Evolutionary conservation across 1,140 invertebrate genomes (phyloP).

Genomic region (Cydia splendana): DNA sequence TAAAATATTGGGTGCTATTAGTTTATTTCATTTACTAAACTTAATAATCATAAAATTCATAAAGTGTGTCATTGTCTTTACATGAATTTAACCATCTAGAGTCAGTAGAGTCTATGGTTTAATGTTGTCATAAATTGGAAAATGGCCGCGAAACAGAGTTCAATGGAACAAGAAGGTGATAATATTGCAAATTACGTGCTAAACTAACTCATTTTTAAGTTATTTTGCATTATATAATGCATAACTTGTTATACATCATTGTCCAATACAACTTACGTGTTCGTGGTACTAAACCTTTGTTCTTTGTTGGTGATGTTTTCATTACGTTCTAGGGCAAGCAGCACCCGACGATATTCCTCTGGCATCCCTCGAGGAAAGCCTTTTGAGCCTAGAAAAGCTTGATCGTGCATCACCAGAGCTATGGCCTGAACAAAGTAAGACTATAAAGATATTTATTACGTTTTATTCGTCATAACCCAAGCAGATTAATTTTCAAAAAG

Average conservation of each 20-base stretch:
- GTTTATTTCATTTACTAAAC: too few relatives aligned
- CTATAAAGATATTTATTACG: conserved; percentile 32
- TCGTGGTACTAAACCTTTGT: neutral
- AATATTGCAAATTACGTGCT: conserved; percentile 26
- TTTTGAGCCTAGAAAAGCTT: conserved; percentile 92
- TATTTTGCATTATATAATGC: conserved; percentile 13
- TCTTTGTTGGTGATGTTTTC: conserved; percentile 33
- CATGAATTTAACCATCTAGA: neutral
- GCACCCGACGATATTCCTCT: conserved; percentile 77
- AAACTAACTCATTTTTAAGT: neutral
- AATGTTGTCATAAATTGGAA: conserved; percentile 69
- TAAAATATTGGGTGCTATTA: too few relatives aligned
- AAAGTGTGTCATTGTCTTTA: neutral
- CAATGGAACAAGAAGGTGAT: conserved; percentile 68
- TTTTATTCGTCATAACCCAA: conserved; percentile 4
- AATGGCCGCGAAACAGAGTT: conserved; percentile 79
- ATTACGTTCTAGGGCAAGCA: conserved; percentile 66
- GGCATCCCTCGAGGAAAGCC: conserved; percentile 83
- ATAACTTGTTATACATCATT: neutral
- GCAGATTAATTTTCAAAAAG: conserved; percentile 65
- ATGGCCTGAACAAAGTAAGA: conserved; percentile 96
- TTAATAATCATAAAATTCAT: too few relatives aligned
- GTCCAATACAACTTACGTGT: neutral
- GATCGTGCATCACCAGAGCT: conserved; percentile 94
- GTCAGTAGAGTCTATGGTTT: conserved; percentile 40